Percentiles rank a stretch among this genome's conserved stretches.
Conservation (phyloP, 2,888 invertebrate genomes). For the Melanotus villosus region DNA sequence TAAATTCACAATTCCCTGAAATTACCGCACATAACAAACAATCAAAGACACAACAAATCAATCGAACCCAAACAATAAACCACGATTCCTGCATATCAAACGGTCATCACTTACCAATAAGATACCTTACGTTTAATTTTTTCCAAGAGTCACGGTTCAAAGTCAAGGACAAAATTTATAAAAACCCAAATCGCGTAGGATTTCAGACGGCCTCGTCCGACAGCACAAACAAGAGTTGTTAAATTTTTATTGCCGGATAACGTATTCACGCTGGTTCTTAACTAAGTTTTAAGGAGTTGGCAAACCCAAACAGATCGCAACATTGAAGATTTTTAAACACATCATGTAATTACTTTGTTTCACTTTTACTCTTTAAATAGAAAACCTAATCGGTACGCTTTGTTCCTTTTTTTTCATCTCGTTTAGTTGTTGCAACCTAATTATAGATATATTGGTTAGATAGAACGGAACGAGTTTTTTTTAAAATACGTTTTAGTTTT, state of each 20-base stretch:
- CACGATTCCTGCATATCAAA: too few relatives aligned
- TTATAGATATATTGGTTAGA: conserved; percentile 37
- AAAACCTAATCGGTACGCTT: conserved; percentile 14
- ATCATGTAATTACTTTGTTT: conserved; percentile 20
- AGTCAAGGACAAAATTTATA: conserved; percentile 26
- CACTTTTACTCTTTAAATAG: conserved; percentile 21
- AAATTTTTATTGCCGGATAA: conserved; percentile 19
- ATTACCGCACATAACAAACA: too few relatives aligned
- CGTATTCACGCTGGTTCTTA: neutral
- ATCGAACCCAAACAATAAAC: too few relatives aligned
- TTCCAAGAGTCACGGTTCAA: conserved; percentile 14
- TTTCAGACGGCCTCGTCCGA: conserved; percentile 23
- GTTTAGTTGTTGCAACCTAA: conserved; percentile 16
- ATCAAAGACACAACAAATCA: too few relatives aligned
- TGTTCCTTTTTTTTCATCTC: conserved; percentile 16
- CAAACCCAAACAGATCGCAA: neutral
- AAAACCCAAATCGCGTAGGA: conserved; percentile 27
- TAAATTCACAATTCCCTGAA: too few relatives aligned
- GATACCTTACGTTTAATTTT: conserved; percentile 6
- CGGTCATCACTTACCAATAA: too few relatives aligned
- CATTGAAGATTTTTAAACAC: neutral
- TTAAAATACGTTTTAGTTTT: neutral
- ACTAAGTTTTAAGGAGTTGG: neutral
- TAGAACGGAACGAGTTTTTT: conserved; percentile 7
- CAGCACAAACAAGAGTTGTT: conserved; percentile 21